Evolutionary conservation across 2,888 invertebrate species (phyloP).

Genomic region (Ctenicera cuprea): DNA sequence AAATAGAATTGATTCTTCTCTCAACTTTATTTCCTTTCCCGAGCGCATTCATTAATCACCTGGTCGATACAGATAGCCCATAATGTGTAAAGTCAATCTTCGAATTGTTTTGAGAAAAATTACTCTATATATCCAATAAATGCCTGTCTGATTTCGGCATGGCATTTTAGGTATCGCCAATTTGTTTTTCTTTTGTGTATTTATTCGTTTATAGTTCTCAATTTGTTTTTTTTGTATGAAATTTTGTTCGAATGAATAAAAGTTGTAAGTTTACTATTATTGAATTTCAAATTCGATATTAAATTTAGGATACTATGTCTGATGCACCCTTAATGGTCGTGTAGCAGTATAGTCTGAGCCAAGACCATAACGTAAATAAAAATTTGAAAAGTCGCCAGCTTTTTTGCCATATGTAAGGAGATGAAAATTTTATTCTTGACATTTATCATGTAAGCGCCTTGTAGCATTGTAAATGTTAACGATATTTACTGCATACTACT

Average conservation of each 20-base stretch:
- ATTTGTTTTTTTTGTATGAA: too few relatives aligned
- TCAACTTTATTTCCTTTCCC: conserved; percentile 24
- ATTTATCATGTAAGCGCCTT: conserved; percentile 19
- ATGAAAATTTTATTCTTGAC: conserved; percentile 29
- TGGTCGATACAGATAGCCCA: conserved; percentile 36
- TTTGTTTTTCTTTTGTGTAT: not conserved
- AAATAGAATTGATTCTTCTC: conserved; percentile 3
- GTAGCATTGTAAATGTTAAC: conserved; percentile 25
- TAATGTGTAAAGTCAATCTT: conserved; percentile 39
- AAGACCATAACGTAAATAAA: not conserved
- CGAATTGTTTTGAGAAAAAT: conserved; percentile 35
- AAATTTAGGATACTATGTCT: too few relatives aligned
- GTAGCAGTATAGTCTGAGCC: not conserved
- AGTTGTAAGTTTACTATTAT: not conserved
- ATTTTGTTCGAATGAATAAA: too few relatives aligned
- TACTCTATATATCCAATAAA: conserved; percentile 31
- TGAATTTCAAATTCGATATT: not conserved
- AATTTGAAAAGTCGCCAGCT: conserved; percentile 15
- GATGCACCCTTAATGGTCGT: too few relatives aligned
- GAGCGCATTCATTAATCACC: conserved; percentile 34
- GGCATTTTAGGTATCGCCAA: conserved; percentile 13
- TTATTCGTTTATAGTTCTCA: too few relatives aligned
- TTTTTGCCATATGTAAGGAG: not conserved
- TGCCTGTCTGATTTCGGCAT: conserved; percentile 14
- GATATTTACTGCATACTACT: conserved; percentile 14